These are phyloP conservation scores for Porites lobata DNA, from an alignment of 92 coral and sea anemone genomes.

Conservation along the genomic window DNA sequence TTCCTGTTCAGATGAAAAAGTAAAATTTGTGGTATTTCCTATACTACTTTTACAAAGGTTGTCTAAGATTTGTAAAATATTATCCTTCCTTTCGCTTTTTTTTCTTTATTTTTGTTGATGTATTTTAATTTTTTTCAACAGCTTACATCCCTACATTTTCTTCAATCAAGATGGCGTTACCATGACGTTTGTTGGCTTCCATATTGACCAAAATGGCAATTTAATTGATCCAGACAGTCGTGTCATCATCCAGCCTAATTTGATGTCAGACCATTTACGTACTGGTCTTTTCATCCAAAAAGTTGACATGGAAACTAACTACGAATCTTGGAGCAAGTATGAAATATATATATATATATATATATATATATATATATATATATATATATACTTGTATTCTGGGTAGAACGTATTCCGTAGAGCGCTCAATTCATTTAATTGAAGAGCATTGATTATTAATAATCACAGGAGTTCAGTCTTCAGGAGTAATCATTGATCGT, in stretches of 20 bases:
- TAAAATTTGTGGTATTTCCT: too few species aligned
- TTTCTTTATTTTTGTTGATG: neutral
- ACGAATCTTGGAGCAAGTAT: constrained; percentile 79
- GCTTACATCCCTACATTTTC: constrained; percentile 95
- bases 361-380: neutral
- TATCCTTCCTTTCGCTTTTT: neutral
- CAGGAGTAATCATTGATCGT: too few species aligned
- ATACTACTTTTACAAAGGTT: too few species aligned
- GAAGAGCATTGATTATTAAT: too few species aligned
- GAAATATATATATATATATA: neutral
- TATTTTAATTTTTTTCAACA: constrained; percentile 9
- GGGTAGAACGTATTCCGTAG: too few species aligned
- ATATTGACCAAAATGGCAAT: constrained; percentile 82
- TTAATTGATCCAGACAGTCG: constrained; percentile 77
- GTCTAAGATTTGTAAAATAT: too few species aligned
- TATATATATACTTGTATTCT: too few species aligned
- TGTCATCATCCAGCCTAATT: constrained; percentile 52
- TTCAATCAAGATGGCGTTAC: constrained; percentile 88
- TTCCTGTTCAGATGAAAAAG: too few species aligned
- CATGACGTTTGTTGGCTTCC: constrained; percentile 93
- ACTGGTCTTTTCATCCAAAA: constrained; percentile 79
- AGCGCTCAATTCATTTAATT: too few species aligned
- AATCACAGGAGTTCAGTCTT: too few species aligned
- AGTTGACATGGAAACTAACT: constrained; percentile 81
- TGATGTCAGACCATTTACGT: constrained; percentile 82